Evolutionary conservation across 2,888 invertebrate genomes (phyloP), one percentile per base, ranked within the genome.

Genomic region (Laothoe populi): DNA sequence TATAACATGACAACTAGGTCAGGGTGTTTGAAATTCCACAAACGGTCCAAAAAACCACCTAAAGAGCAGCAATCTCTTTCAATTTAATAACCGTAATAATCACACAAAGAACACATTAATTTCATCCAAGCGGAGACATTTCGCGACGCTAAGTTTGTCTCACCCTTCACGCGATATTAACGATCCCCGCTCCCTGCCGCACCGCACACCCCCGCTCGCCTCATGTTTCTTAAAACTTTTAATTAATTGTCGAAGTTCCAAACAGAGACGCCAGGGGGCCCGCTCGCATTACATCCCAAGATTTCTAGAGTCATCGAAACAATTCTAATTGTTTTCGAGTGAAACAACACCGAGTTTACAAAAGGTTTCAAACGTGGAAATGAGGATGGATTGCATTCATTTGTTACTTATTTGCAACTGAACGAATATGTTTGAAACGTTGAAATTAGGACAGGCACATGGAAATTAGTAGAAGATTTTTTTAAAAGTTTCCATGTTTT

Each of bases 181-280:
- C 53, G 53, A 53, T 19, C 19, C 49, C 31, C 19, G 2, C 11
- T 13, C 46, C 44, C 19, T 16, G 16, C 0, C 16, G 2, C 26
- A 16, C 10, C 19, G 4, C 46, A 11, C 24, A 23, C 23, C 13
- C 46, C 11, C 23, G 8, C 21, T 1, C 49, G 35, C 53, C 35
- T 19, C 1, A 19, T 53, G 72, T 78, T 84, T 84, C 84, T 85
- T 83, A 83, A 80, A 86, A 86, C 81, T 85, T 86, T 86, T 86
- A 84, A 87, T 87, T 86, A 87, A 87, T 86, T 82, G 83, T 76
- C 77, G 72, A 82, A 87, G 83, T 87, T 86, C 53, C 63, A 69
- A 70, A 71, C 71, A 66, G 72, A 67, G 70, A 71, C 67, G 69
- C 72, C 72, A 31, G 53, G 68, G 71, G 74, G 71, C 65, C 66